These are phyloP conservation scores for Lindbergichthys nudifrons DNA, from an alignment of 2,797 vertebrate genomes.

Conservation along the genomic window DNA sequence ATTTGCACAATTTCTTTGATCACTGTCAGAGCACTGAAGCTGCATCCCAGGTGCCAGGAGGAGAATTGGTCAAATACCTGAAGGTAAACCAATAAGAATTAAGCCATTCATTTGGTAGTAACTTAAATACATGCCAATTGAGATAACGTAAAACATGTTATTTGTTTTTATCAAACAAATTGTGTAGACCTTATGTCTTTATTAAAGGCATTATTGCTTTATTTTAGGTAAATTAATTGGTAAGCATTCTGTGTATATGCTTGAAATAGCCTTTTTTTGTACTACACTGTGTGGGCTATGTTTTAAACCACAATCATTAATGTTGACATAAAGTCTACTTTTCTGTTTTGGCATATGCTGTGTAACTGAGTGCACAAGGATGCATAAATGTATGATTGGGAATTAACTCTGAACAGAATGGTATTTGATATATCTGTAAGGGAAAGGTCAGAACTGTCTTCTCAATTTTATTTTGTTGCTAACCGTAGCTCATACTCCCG, in stretches of 20 bases:
- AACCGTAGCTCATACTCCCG: background rate
- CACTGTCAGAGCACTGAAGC: slow-evolving; percentile 92
- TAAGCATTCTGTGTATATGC: background rate
- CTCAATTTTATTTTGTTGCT: background rate
- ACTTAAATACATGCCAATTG: background rate
- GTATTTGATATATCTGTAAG: background rate
- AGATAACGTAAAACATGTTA: background rate
- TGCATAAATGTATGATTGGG: background rate
- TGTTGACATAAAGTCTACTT: background rate
- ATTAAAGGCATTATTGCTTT: background rate
- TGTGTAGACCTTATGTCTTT: background rate
- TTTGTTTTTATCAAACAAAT: slow-evolving; percentile 2
- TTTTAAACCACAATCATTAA: background rate
- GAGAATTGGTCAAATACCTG: slow-evolving; percentile 96
- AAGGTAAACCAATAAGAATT: slow-evolving; percentile 85
- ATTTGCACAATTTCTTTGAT: slow-evolving; percentile 98
- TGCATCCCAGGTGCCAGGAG: slow-evolving; percentile 86
- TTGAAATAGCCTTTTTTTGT: background rate
- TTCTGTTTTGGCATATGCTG: background rate
- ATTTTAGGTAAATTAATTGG: background rate
- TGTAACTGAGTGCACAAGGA: background rate
- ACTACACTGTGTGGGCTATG: background rate
- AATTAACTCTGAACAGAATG: slow-evolving; percentile 1
- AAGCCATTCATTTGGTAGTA: background rate
- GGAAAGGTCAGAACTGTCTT: background rate